phyloP scores from a whole-genome alignment of 1,140 invertebrate species.

The Apis cerana region DNA sequence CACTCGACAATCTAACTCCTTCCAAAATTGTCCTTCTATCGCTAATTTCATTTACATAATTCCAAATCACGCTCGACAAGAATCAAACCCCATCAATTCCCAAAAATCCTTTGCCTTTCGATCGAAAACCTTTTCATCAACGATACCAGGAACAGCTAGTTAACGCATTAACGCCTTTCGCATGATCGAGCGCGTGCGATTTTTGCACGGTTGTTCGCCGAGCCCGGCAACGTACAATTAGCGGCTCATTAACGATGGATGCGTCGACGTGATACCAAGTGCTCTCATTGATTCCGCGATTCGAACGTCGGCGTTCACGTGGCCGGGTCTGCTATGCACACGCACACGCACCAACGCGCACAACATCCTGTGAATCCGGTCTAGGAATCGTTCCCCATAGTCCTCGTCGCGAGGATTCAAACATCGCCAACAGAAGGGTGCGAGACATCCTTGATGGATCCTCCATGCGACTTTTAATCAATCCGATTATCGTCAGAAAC shows the following conservation, averaged over 20 bases:
- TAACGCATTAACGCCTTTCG: conserved; percentile 7
- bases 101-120: neutral
- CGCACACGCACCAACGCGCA: neutral
- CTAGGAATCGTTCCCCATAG: neutral
- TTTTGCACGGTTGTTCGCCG: conserved; percentile 15
- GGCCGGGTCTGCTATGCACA: neutral
- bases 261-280: conserved; percentile 37
- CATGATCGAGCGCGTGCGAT: conserved; percentile 11
- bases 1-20: too few species aligned
- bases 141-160: neutral
- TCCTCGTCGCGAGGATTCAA: neutral
- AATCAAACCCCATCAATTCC: too few species aligned
- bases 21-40: too few species aligned
- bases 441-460: conserved; percentile 15
- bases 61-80: too few species aligned
- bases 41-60: too few species aligned
- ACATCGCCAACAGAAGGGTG: neutral
- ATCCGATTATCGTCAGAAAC: conserved; percentile 69
- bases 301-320: conserved; percentile 15
- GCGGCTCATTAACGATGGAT: conserved; percentile 55
- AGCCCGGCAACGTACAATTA: conserved; percentile 46
- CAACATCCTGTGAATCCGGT: conserved; percentile 15
- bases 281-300: conserved; percentile 41
- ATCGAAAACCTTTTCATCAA: neutral
- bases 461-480: conserved; percentile 68